Evolutionary conservation across 1,140 invertebrate species (phyloP), one percentile per base, ranked within the genome.

Genomic region (Zaprionus nigranus): DNA sequence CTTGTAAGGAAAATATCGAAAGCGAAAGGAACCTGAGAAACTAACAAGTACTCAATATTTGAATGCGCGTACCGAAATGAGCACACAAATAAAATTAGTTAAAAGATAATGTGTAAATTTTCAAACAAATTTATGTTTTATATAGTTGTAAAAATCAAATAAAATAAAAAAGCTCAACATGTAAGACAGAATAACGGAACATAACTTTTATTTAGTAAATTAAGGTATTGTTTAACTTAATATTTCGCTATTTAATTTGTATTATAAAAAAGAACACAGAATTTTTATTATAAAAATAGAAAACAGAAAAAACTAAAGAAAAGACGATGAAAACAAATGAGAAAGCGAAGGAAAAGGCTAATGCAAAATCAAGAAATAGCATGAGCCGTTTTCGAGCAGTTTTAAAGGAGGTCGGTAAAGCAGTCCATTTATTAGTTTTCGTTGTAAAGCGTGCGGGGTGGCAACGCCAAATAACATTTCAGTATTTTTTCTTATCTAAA

Each of bases 91-190:
- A 84, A 85, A 68, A 51, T 70, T 76, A 83, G 80, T 73, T 82
- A 65, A 84, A 74, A 68, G 57, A 78, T 84, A 84, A 61, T 81
- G 56, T 88, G 78, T 81, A 81, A 53, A 86, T 79, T 79, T 87
- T 63, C 78, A 71, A 75, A 68, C 43, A 54, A 78, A 75, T 67
- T 71, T 71, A 86, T 86, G 69, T 87, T 79, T 82, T 85, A 87
- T 82, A 65, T 88, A 87, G 83, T 75, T 87, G 40, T 81, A 81
- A 77, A 82, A 60, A 56, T 61, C 46, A 80, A 88, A 79, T 64
- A 76, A 77, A 84, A 84, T 65, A 78, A 80, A 82, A 82, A 87
- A 87, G 77, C 83, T 87, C 77, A 86, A 86, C 68, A 51, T 68
- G 12, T 49, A 56, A 34, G 22, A 51, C n/a, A 57, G 20, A 54